Evolutionary conservation across 2,888 invertebrate genomes (phyloP).

Genomic region (Lutraria lutraria): DNA sequence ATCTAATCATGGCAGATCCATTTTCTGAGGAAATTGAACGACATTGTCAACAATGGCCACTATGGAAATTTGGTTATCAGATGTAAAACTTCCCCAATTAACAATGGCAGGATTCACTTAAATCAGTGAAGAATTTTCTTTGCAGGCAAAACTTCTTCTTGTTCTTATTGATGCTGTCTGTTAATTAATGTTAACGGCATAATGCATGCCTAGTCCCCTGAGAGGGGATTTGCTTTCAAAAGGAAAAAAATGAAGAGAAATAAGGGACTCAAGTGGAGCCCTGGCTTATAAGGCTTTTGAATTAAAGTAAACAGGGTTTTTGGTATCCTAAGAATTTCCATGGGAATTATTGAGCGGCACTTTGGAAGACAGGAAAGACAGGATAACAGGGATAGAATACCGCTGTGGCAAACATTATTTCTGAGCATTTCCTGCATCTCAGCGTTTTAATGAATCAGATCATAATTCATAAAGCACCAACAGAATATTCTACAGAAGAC

Average conservation of each 20-base stretch:
- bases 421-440: neutral
- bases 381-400: conserved; percentile 19
- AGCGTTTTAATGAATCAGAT: neutral
- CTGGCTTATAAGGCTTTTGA: conserved; percentile 18
- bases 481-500: too few species aligned
- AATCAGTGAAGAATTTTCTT: conserved; percentile 43
- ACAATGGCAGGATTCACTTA: conserved; percentile 65
- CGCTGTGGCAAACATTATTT: conserved; percentile 15
- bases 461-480: too few species aligned
- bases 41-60: conserved; percentile 69
- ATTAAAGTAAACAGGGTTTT: conserved; percentile 26
- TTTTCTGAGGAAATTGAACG: conserved; percentile 71
- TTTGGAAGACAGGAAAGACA: conserved; percentile 14
- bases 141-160: conserved; percentile 34
- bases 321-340: conserved; percentile 41
- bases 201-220: conserved; percentile 54
- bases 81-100: conserved; percentile 71
- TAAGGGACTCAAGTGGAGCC: conserved; percentile 30
- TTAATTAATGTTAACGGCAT: conserved; percentile 67
- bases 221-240: conserved; percentile 28
- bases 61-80: conserved; percentile 68
- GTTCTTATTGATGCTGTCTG: conserved; percentile 62
- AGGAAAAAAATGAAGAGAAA: conserved; percentile 36
- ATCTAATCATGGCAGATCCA: conserved; percentile 63
- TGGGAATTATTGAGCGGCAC: conserved; percentile 26